These are phyloP conservation scores for Petrocephalus microphthalmus DNA, from an alignment of 2,113 vertebrate genomes.

Conservation along the genomic window DNA sequence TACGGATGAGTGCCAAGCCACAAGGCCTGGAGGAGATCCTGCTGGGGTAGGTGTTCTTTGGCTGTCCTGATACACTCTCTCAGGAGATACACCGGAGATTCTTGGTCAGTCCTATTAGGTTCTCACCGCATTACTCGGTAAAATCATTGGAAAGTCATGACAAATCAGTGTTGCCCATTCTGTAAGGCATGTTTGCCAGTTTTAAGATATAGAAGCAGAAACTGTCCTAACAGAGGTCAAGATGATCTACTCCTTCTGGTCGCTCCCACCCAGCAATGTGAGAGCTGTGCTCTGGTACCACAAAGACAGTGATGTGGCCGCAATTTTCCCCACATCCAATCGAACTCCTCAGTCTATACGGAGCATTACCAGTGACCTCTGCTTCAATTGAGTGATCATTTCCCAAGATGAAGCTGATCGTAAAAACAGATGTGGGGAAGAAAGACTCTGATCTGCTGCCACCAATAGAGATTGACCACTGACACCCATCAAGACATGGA, in stretches of 20 bases:
- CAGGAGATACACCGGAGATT: conserved; percentile 14
- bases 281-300: not conserved
- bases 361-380: not conserved
- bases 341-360: not conserved
- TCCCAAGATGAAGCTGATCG: not conserved
- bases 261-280: not conserved
- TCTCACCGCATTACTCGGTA: conserved; percentile 17
- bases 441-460: not conserved
- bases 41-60: conserved; percentile 11
- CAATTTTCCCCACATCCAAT: not conserved
- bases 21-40: conserved; percentile 7
- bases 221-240: not conserved
- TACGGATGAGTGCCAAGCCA: conserved; percentile 10
- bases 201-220: not conserved
- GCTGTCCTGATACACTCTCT: conserved; percentile 5
- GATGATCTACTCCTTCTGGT: not conserved
- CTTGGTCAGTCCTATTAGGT: conserved; percentile 12
- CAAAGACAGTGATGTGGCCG: not conserved
- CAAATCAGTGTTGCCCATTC: not conserved
- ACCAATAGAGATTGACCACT: not conserved
- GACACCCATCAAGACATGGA: not conserved
- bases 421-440: not conserved
- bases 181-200: not conserved
- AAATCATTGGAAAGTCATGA: conserved; percentile 13
- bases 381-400: not conserved